Base-by-base conservation (phyloP, 2,113 vertebrate genomes). In the Etia nguti region DNA sequence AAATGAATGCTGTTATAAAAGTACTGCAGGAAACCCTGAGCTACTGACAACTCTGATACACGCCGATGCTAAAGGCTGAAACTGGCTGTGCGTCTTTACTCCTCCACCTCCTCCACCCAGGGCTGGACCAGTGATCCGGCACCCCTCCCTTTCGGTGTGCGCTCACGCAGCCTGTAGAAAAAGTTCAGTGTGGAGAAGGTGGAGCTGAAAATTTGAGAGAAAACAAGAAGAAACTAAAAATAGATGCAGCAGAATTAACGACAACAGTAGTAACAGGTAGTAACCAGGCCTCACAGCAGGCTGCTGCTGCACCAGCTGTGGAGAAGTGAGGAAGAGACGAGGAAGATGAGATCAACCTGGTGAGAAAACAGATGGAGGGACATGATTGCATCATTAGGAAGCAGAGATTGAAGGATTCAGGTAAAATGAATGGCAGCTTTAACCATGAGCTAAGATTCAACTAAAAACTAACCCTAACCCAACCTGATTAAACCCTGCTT, bases 1-100 rank as follows among this genome's bases (percentile, higher is more conserved):
- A 7, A 6, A 15, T 16, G 62, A 0, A 38, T 24, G 4, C n/a
- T 68, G 34, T 0, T 13, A 8, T 5, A 5, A n/a, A 36, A 20
- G 29, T 18, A 9, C 29, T 34, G 29, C 22, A 59, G 57, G 26
- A 31, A 31, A 8, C 55, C 11, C 2, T 1, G 55, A 3, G 55
- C 18, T 38, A 20, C 60, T 12, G 11, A 12, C 20, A 22, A 5
- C 34, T 8, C 34, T 7, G 10, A 65, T 1, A 20, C 31, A n/a
- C 22, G 54, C 11, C 55, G 13, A 9, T 0, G 56, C 56, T 31
- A 31, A 16, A 60, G 57, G 57, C 57, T 18, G 59, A 0, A 62
- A 62, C 0, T 6, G 9, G 18, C 57, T 57, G 55, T 4, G 38
- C 22, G 6, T 26, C 55, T 26, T 0, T 57, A 26, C 24, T 57